Conservation (phyloP, 2,888 invertebrate species). For the Dolichomitus sp. region DNA sequence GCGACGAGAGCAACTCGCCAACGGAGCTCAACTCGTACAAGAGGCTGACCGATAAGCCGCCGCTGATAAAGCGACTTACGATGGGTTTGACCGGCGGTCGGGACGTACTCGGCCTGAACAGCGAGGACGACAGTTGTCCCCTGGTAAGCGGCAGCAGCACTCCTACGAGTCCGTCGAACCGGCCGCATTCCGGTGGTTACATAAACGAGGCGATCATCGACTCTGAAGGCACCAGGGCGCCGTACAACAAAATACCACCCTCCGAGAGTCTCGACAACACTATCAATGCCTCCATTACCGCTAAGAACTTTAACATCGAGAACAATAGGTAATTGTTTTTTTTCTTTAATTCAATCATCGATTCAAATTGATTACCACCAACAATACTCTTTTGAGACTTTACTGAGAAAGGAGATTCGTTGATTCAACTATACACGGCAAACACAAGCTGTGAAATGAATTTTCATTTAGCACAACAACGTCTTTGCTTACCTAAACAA, state of each 20-base stretch:
- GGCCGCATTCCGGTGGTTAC: constrained; percentile 92
- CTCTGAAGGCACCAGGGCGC: constrained; percentile 85
- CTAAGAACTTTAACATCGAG: constrained; percentile 89
- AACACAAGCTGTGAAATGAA: too few species aligned
- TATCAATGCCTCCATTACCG: constrained; percentile 84
- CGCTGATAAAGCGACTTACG: constrained; percentile 92
- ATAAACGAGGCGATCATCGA: constrained; percentile 93
- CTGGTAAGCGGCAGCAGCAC: constrained; percentile 91
- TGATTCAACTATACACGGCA: too few species aligned
- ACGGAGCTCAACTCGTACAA: constrained; percentile 95
- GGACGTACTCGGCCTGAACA: constrained; percentile 85
- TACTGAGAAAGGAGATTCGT: too few species aligned
- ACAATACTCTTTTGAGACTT: background rate
- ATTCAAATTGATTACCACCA: background rate
- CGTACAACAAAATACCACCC: constrained; percentile 81
- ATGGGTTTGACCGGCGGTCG: constrained; percentile 89
- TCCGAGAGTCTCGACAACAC: constrained; percentile 83
- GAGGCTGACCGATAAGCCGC: constrained; percentile 93
- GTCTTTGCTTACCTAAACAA: too few species aligned
- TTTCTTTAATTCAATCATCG: background rate
- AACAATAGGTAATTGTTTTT: constrained; percentile 86
- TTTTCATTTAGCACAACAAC: too few species aligned
- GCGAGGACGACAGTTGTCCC: constrained; percentile 92
- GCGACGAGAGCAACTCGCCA: constrained; percentile 95
- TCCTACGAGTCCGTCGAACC: constrained; percentile 88